A percentile compares a stretch with the other conserved stretches of the same genome.
Conservation (phyloP, 2,113 vertebrate species). For the Trachemys scripta region DNA sequence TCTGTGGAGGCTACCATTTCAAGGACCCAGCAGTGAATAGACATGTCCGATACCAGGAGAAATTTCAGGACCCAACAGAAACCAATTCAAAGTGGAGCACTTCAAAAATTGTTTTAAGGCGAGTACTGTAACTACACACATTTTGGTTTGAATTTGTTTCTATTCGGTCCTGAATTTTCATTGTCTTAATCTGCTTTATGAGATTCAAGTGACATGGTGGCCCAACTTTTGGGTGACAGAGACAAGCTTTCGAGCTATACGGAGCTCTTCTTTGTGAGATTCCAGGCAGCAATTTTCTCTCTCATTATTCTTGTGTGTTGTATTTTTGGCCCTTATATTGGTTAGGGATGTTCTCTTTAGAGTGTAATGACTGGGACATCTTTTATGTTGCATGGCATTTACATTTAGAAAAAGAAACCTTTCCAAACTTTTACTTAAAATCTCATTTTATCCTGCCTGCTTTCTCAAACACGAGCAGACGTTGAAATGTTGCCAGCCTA, state of each 20-base stretch:
- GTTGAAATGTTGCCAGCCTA: neutral
- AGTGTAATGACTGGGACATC: accelerated
- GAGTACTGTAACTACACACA: neutral
- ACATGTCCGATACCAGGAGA: accelerated
- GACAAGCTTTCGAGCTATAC: neutral
- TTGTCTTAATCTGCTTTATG: neutral
- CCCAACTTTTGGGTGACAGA: neutral
- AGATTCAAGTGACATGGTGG: neutral
- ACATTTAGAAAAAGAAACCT: neutral
- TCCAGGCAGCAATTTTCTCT: accelerated
- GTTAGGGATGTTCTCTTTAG: accelerated
- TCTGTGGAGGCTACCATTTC: neutral
- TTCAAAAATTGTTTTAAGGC: neutral
- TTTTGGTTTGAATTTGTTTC: neutral
- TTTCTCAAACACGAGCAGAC: accelerated
- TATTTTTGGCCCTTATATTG: neutral
- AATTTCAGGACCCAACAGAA: accelerated
- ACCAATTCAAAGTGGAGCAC: accelerated
- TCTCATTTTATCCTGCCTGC: accelerated
- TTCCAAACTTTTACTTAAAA: neutral
- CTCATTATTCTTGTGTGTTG: accelerated
- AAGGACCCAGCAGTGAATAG: neutral
- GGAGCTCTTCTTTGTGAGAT: neutral
- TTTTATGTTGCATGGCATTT: accelerated
- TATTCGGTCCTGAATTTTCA: neutral